A percentile compares a stretch with the other conserved stretches of the same genome.
These are phyloP conservation scores for Ophioninae sp. DNA, from an alignment of 2,888 invertebrate genomes.

Conservation along the genomic window DNA sequence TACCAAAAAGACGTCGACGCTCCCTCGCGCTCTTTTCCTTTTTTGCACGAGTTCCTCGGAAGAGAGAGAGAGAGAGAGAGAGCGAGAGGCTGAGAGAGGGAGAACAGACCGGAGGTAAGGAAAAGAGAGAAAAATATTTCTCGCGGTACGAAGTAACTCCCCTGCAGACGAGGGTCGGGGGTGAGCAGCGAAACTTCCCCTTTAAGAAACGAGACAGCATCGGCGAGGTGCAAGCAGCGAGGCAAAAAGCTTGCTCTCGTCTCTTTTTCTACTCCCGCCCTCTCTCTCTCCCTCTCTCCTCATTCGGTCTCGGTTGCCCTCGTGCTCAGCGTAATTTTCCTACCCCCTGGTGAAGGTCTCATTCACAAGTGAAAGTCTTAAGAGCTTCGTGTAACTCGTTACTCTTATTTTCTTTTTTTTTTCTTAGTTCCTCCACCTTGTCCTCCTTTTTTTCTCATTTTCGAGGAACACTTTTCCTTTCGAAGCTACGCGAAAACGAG, in stretches of 20 bases:
- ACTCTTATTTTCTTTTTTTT: constrained; percentile 55
- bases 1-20: constrained; percentile 68
- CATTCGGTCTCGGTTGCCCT: constrained; percentile 19
- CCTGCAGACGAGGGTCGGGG: constrained; percentile 58
- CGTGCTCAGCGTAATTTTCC: constrained; percentile 61
- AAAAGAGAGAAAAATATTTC: constrained; percentile 63
- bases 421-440: constrained; percentile 13
- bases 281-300: constrained; percentile 29
- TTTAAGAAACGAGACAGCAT: constrained; percentile 72
- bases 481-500: constrained; percentile 34
- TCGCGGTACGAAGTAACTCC: constrained; percentile 74
- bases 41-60: constrained; percentile 4
- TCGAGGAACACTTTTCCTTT: constrained; percentile 64
- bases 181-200: constrained; percentile 77
- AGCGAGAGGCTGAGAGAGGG: neutral
- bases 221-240: constrained; percentile 49
- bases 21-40: constrained; percentile 11
- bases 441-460: constrained; percentile 52
- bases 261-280: constrained; percentile 23
- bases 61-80: constrained; percentile 16
- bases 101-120: constrained; percentile 32
- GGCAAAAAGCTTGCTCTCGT: constrained; percentile 42
- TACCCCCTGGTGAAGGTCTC: constrained; percentile 57
- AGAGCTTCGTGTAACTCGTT: constrained; percentile 65
- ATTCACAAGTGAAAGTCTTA: constrained; percentile 65